Conservation (phyloP, 1,140 invertebrate genomes). For the Heterodera carotae region DNA sequence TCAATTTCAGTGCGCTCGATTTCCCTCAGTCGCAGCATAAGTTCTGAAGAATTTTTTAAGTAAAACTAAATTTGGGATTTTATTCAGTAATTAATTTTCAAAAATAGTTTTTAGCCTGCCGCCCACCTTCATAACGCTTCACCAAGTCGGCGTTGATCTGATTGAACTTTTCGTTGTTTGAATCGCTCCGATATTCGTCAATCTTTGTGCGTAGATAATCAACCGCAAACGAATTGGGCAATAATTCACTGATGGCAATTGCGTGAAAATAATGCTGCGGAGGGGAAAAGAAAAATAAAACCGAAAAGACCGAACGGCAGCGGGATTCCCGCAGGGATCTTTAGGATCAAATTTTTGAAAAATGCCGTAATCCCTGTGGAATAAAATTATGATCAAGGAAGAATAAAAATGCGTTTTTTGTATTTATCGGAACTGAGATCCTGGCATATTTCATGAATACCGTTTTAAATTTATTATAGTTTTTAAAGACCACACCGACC, state of each 20-base stretch:
- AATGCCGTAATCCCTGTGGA: too few relatives aligned
- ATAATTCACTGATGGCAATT: conserved; percentile 41
- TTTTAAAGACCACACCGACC: too few relatives aligned
- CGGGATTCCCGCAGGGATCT: too few relatives aligned
- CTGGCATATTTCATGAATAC: too few relatives aligned
- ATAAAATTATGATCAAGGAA: too few relatives aligned
- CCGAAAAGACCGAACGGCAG: conserved; percentile 5
- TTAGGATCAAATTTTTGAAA: too few relatives aligned
- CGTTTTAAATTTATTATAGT: too few relatives aligned
- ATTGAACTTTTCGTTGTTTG: neutral
- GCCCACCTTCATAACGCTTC: neutral
- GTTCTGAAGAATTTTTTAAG: neutral
- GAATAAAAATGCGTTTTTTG: too few relatives aligned
- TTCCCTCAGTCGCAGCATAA: neutral
- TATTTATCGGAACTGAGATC: too few relatives aligned
- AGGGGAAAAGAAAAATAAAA: neutral
- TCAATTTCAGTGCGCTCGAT: neutral
- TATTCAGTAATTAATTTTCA: neutral
- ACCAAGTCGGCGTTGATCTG: neutral
- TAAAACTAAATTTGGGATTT: neutral
- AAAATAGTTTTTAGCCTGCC: neutral
- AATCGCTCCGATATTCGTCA: conserved; percentile 2
- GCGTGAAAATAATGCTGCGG: conserved; percentile 47
- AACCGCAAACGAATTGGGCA: conserved; percentile 40
- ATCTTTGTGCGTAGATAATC: conserved; percentile 46